phyloP scores from a whole-genome alignment of 2,797 vertebrate genomes.

The Hafferia zeledoni region DNA sequence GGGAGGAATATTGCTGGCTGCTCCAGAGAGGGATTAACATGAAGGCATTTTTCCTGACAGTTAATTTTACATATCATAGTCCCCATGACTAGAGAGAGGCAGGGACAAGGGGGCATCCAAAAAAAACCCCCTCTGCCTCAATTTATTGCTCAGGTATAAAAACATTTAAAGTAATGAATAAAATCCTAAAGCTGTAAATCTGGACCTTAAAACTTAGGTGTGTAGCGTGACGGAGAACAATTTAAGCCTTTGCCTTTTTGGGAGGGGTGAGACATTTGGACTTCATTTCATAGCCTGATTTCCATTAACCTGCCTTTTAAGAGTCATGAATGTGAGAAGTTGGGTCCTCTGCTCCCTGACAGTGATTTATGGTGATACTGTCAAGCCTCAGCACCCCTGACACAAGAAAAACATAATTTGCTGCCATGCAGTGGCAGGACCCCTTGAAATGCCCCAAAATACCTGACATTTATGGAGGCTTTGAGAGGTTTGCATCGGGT shows the following conservation, averaged over 20 bases:
- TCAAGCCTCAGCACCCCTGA: slow-evolving; percentile 47
- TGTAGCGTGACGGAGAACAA: slow-evolving; percentile 44
- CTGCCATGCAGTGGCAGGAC: slow-evolving; percentile 27
- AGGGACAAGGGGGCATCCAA: neutral
- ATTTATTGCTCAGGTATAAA: slow-evolving; percentile 73
- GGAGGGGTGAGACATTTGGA: slow-evolving; percentile 66
- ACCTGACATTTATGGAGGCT: neutral
- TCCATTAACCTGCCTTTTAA: slow-evolving; percentile 77
- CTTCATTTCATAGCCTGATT: slow-evolving; percentile 69
- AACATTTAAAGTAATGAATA: slow-evolving; percentile 76
- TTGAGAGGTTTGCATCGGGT: neutral
- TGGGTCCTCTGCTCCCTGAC: slow-evolving; percentile 60
- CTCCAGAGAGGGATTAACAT: slow-evolving; percentile 64
- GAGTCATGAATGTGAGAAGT: slow-evolving; percentile 66
- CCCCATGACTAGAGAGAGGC: slow-evolving; percentile 54
- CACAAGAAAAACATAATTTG: slow-evolving; percentile 59
- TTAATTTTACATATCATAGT: slow-evolving; percentile 71
- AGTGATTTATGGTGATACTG: slow-evolving; percentile 64
- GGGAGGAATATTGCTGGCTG: slow-evolving; percentile 56
- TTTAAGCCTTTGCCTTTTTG: slow-evolving; percentile 64
- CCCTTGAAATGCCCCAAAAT: slow-evolving; percentile 13
- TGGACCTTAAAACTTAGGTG: slow-evolving; percentile 60
- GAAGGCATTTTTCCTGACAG: slow-evolving; percentile 68
- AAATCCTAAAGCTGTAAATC: slow-evolving; percentile 79
- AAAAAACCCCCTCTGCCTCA: neutral